Evolutionary conservation across 2,113 vertebrate species (phyloP), one percentile per base, ranked within the genome.

Genomic region (Atrichornis clamosus): DNA sequence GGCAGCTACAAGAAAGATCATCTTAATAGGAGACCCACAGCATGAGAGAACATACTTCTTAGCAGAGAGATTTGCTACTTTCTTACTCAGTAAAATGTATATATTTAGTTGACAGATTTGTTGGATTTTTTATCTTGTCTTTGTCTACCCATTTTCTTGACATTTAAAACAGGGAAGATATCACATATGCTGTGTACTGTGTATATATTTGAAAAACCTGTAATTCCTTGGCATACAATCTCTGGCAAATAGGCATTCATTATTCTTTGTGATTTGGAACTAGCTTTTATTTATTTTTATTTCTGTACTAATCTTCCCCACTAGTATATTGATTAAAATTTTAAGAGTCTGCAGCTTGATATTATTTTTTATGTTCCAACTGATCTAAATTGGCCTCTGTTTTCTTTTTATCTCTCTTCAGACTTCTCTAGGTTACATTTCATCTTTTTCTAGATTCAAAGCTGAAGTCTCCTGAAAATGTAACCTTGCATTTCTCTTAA

Each of bases 261-360:
- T 97, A 63, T 68, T 82, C 49, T 93, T 93, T 96, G 53, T 77
- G 37, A 83, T 84, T 92, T 94, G 87, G 52, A 96, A 60, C 55
- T 84, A 84, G 6, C 6, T 82, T 89, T 35, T 78, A 59, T 90
- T 88, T 80, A 55, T 92, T 97, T 96, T 96, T 88, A 84, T 91
- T 96, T 72, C 65, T 83, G 32, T 68, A 84, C 60, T 97, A 80
- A 95, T 90, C 65, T 95, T 97, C 39, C 27, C 46, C 72, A 41
- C 28, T 90, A 85, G 67, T 65, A 73, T 63, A 70, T 67, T 64
- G 15, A 78, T 96, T 92, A 89, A 76, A 65, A 41, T 90, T 94
- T 95, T 92, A 81, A 46, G 55, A 93, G 64, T 73, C 24, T 41
- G 47, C 24, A 47, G 26, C 13, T 75, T 86, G 33, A 83, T 88